These are phyloP conservation scores for Drosophila lutescens DNA, from an alignment of 2,888 invertebrate species.

Conservation along the genomic window DNA sequence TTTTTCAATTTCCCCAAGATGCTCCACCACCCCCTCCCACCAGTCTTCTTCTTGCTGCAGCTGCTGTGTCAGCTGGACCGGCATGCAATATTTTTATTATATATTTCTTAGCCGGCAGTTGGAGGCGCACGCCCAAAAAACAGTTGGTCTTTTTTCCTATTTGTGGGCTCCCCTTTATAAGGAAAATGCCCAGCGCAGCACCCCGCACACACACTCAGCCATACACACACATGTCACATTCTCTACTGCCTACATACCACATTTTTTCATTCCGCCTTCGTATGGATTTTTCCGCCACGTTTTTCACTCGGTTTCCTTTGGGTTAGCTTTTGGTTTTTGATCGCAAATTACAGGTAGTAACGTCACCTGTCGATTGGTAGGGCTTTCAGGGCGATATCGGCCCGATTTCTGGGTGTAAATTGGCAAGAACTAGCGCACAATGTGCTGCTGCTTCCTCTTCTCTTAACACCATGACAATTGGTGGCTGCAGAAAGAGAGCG, in stretches of 20 bases:
- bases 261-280: constrained; percentile 64
- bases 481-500: constrained; percentile 63
- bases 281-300: constrained; percentile 76
- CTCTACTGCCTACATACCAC: constrained; percentile 61
- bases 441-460: constrained; percentile 69
- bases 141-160: constrained; percentile 25
- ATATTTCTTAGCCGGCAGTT: constrained; percentile 24
- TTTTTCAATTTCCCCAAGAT: not conserved
- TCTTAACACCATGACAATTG: constrained; percentile 69
- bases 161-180: constrained; percentile 9
- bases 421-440: constrained; percentile 60
- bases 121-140: constrained; percentile 32
- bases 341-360: constrained; percentile 51
- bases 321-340: constrained; percentile 51
- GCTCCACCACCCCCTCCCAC: not conserved
- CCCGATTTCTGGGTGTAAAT: constrained; percentile 42
- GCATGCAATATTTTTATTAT: constrained; percentile 12
- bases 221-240: constrained; percentile 47
- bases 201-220: constrained; percentile 43
- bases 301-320: constrained; percentile 68
- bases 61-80: constrained; percentile 41
- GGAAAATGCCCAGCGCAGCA: constrained; percentile 74
- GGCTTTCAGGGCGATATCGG: constrained; percentile 40
- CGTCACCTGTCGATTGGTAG: constrained; percentile 56
- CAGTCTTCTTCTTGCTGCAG: constrained; percentile 3